Base-by-base conservation (phyloP, 1,140 invertebrate genomes). In the Pogonomyrmex californicus region DNA sequence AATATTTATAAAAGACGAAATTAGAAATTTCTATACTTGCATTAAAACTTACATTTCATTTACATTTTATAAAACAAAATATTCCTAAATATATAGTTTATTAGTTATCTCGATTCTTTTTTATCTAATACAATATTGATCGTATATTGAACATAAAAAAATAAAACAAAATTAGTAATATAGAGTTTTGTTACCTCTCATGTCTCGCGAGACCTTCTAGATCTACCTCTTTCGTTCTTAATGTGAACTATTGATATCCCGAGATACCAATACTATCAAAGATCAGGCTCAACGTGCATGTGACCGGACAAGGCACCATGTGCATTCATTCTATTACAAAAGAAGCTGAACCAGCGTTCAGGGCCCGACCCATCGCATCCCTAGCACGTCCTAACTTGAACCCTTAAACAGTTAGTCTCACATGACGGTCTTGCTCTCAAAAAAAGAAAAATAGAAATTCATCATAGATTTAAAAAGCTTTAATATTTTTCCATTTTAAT, bases 321-420 rank as follows among this genome's bases (percentile, higher is more conserved):
- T 94, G 94, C 93, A 92, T 94, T 93, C 92, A 85, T 92, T 91
- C 93, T 92, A 95, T 95, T 94, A 95, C 92, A 91, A 91, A 94
- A 95, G 93, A 89, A 94, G 94, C 94, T 94, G 94, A 94, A 93
- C 91, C 91, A 93, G 93, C 93, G 86, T 56, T 44, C 88, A 76
- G 54, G 60, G 78, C 66, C 75, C 90, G 85, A 88, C 58, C 86
- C 71, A 91, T 89, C 92, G 89, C 88, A 89, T 93, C 91, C 90
- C 85, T 90, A 90, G 86, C 91, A 90, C 88, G 89, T 56, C 36
- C 49, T 47, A 33, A 62, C 44, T 54, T 58, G 62, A 87, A 90
- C 75, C 81, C 87, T 78, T 60, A 85, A 87, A 77, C 81, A 77
- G 44, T 90, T 78, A 49, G 36, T 33, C 30, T 60, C 38, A 33